Evolutionary conservation across 2,113 vertebrate species (phyloP), one percentile per base, ranked within the genome.

Genomic region (Protobothrops mucrosquamatus): DNA sequence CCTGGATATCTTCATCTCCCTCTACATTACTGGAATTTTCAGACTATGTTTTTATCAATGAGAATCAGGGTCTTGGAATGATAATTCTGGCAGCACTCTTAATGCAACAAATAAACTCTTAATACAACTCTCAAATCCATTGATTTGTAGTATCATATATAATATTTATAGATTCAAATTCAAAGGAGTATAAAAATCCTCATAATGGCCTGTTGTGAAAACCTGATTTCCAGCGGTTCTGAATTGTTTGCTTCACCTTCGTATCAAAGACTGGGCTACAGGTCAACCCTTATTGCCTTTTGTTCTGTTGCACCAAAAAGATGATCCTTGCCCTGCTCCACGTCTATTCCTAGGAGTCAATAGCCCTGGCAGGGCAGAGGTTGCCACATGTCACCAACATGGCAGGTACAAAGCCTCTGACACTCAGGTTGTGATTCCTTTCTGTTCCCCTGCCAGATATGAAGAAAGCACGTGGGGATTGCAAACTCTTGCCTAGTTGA

Each of bases 321-420:
- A 26, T 86, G 46, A 93, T 81, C 55, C 10, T 93, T 93, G 92
- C 88, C n/a, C 74, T 12, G 23, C 15, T 57, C 39, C 46, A 43
- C 46, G 29, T 90, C 46, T 46, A 64, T 59, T 93, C n/a, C 74
- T 90, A n/a, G 46, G 3, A 89, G 89, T 90, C 92, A 93, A 90
- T 87, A 93, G 81, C 92, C 55, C n/a, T 52, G 74, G 61, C 7
- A 56, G 92, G 89, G n/a, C 92, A 93, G 88, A 90, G 92, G 74
- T 90, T 93, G 88, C 74, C n/a, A 1, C 23, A 85, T 89, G 88
- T 20, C 51, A 88, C 43, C 88, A 85, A n/a, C 43, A 7, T 9
- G 11, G 54, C 55, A 34, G 23, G 64, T 55, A 39, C 54, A 89
- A 59, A 43, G 29, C 88, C 43, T 54, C 74, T 61, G 43, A 23